Base-by-base conservation (phyloP, 2,888 invertebrate species). In the Drosophila hamatofila region DNA sequence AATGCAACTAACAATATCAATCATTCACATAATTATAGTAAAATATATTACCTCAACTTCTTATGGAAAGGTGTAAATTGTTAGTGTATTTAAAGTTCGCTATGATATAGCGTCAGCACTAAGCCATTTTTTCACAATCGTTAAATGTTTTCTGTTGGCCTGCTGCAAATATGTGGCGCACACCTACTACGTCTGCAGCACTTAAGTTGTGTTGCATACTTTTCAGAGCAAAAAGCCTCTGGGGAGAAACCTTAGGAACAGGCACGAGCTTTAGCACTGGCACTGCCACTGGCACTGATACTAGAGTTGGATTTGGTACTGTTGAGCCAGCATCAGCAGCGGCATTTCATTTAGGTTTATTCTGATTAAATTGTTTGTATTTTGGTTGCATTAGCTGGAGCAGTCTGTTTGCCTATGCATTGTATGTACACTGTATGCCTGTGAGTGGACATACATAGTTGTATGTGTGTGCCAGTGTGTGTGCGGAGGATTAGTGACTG, bases 311-410 rank as follows among this genome's bases (percentile, higher is more conserved):
- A 41, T 49, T 37, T 48, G 18, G 3, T 21, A 27, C 55, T n/a
- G 49, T 30, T 46, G 57, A 49, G 42, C 48, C 57, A 63, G n/a
- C 46, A 62, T 48, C 73, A 48, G 42, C 27, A 35, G 25, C 49
- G 63, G 41, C 62, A 58, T 85, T 89, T 88, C 72, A 77, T 89
- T 86, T 89, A 35, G 84, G 83, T 86, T 86, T 89, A 89, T 89
- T 88, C 76, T 85, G 86, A 89, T 86, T 86, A 89, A 86, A 86
- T 80, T 86, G 86, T 86, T 89, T 86, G 83, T 88, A 88, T 89
- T 89, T 82, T 77, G 90, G 83, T 77, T 86, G 85, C 89, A 88
- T 89, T 86, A 86, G 82, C 84, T 77, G 63, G 46, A 60, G 58
- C 64, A 55, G 68, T 67, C 60, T 57, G 66, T 35, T 59, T 71